phyloP scores from a whole-genome alignment of 2,797 vertebrate species.

The Hyperoplus immaculatus region DNA sequence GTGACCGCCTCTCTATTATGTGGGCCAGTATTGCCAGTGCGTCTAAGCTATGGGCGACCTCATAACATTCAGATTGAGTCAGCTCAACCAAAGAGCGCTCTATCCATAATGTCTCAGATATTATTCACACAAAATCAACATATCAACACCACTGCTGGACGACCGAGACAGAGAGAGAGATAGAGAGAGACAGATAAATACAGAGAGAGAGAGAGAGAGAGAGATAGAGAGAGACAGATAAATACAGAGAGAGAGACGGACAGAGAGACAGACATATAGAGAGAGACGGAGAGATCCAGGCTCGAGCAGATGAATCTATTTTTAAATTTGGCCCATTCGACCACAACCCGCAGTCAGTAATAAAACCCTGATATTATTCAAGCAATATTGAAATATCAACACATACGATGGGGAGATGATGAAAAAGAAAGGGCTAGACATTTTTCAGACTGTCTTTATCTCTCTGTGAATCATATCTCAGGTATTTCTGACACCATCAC shows the following conservation, averaged over 20 bases:
- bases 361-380: conserved; percentile 68
- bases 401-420: conserved; percentile 37
- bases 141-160: conserved; percentile 32
- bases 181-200: too few species aligned
- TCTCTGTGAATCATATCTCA: conserved; percentile 11
- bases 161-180: conserved; percentile 9
- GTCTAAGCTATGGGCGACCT: conserved; percentile 21
- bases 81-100: conserved; percentile 28
- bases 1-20: conserved; percentile 25
- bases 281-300: conserved; percentile 17
- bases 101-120: conserved; percentile 38
- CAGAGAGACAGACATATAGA: background rate
- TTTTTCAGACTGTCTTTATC: conserved; percentile 18
- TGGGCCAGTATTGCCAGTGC: conserved; percentile 7
- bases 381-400: conserved; percentile 67
- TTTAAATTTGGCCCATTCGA: conserved; percentile 64
- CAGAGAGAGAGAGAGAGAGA: too few species aligned
- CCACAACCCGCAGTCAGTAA: conserved; percentile 70
- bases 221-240: too few species aligned
- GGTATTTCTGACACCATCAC: conserved; percentile 16
- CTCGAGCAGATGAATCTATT: conserved; percentile 54
- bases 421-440: conserved; percentile 26
- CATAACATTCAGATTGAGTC: conserved; percentile 47
- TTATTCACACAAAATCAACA: conserved; percentile 55
- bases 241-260: too few species aligned